phyloP scores from a whole-genome alignment of 1,140 invertebrate species.

The Monomorium pharaonis region DNA sequence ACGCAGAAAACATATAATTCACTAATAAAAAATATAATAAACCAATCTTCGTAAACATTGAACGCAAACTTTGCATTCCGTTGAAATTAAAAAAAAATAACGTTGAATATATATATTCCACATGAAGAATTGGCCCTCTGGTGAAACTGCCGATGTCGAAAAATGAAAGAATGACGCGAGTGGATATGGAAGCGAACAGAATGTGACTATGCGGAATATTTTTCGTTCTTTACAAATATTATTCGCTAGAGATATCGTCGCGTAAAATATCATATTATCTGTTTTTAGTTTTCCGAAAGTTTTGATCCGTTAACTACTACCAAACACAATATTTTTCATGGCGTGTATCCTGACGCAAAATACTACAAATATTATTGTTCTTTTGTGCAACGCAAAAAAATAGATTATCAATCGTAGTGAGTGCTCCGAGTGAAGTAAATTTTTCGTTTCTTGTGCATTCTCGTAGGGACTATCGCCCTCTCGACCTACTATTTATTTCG shows the following conservation, averaged over 20 bases:
- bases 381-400: constrained; percentile 27
- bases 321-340: constrained; percentile 36
- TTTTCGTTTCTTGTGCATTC: constrained; percentile 2
- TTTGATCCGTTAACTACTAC: constrained; percentile 32
- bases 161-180: constrained; percentile 4
- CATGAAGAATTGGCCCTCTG: constrained; percentile 4
- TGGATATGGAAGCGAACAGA: not conserved
- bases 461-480: not conserved
- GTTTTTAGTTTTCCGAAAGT: constrained; percentile 41
- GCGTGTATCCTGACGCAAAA: constrained; percentile 17
- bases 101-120: constrained; percentile 30
- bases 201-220: constrained; percentile 25
- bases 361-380: constrained; percentile 13
- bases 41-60: not conserved
- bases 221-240: constrained; percentile 48
- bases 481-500: constrained; percentile 1
- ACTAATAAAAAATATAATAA: not conserved
- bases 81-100: constrained; percentile 1
- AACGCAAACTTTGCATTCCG: not conserved
- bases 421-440: not conserved
- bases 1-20: not conserved
- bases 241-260: constrained; percentile 30
- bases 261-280: constrained; percentile 55
- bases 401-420: constrained; percentile 1
- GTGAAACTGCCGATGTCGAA: not conserved